Conservation (phyloP, 2,888 invertebrate genomes). For the Diogma glabrata region DNA sequence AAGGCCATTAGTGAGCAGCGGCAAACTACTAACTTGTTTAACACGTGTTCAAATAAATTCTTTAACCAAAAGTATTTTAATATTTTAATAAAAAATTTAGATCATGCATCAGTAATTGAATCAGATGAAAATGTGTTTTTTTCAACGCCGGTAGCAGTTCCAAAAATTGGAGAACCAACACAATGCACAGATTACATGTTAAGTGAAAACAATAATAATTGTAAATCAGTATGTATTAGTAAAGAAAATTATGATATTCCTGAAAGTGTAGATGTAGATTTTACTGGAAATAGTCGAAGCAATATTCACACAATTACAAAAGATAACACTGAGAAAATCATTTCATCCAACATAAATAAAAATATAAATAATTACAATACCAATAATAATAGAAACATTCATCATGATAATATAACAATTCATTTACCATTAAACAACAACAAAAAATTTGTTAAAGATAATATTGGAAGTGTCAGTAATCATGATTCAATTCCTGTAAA, state of each 20-base stretch:
- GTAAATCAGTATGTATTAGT: neutral
- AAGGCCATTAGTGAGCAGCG: too few relatives aligned
- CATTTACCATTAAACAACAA: too few relatives aligned
- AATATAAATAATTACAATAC: neutral
- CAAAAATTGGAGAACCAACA: slow-evolving; percentile 35
- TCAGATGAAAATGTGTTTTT: neutral
- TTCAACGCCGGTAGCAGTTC: slow-evolving; percentile 29
- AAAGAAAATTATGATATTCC: neutral
- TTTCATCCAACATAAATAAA: neutral
- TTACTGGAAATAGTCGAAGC: neutral
- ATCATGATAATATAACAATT: too few relatives aligned
- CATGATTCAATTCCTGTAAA: too few relatives aligned
- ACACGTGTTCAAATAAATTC: too few relatives aligned
- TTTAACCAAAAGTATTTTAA: too few relatives aligned
- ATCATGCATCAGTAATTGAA: slow-evolving; percentile 1
- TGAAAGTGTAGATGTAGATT: neutral
- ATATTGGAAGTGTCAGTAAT: too few relatives aligned
- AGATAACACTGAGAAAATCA: too few relatives aligned
- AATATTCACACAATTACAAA: neutral
- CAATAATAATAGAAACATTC: slow-evolving; percentile 1
- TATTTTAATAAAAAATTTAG: too few relatives aligned
- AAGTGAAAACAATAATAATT: slow-evolving; percentile 25
- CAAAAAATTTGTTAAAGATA: too few relatives aligned
- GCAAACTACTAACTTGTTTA: too few relatives aligned
- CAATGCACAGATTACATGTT: slow-evolving; percentile 29